A percentile compares a stretch with the other conserved stretches of the same genome.
Evolutionary conservation across 2,113 vertebrate species (phyloP).

Genomic region (Phrynosoma blainvillii): DNA sequence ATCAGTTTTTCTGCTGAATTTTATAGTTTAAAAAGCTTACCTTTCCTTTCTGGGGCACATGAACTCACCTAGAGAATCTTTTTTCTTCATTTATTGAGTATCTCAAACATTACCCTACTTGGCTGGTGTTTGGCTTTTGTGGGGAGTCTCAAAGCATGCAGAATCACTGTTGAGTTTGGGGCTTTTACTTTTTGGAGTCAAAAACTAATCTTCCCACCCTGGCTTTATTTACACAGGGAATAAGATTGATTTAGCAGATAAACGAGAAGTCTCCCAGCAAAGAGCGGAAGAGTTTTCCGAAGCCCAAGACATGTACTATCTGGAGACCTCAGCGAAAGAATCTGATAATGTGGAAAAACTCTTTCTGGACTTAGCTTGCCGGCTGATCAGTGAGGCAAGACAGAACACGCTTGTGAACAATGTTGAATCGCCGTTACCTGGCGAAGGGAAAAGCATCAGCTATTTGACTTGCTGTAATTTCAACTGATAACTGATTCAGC

Average conservation of each 20-base stretch:
- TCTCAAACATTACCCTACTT: no score
- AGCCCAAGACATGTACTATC: constrained; percentile 95
- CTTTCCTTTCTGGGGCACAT: no score
- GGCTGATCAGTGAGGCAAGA: constrained; percentile 94
- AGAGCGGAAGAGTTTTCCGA: constrained; percentile 95
- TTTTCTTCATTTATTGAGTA: no score
- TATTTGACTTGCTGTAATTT: constrained; percentile 99
- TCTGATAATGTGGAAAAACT: constrained; percentile 99
- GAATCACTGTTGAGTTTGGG: neutral
- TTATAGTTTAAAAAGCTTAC: no score
- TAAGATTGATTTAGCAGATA: constrained; percentile 96
- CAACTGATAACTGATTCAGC: constrained; percentile 78
- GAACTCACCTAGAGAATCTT: no score
- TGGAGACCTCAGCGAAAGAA: constrained; percentile 98
- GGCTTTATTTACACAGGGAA: constrained; percentile 84
- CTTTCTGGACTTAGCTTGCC: constrained; percentile 96
- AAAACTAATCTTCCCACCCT: constrained; percentile 54
- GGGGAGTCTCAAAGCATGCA: neutral
- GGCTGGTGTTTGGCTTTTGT: neutral
- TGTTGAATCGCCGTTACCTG: constrained; percentile 91
- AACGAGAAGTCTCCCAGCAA: constrained; percentile 93
- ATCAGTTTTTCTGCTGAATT: no score
- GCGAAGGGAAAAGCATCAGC: constrained; percentile 96
- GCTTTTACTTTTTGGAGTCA: constrained; percentile 23
- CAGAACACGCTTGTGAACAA: constrained; percentile 97